Evolutionary conservation across 2,888 invertebrate genomes (phyloP).

Genomic region (Tipula confusa): DNA sequence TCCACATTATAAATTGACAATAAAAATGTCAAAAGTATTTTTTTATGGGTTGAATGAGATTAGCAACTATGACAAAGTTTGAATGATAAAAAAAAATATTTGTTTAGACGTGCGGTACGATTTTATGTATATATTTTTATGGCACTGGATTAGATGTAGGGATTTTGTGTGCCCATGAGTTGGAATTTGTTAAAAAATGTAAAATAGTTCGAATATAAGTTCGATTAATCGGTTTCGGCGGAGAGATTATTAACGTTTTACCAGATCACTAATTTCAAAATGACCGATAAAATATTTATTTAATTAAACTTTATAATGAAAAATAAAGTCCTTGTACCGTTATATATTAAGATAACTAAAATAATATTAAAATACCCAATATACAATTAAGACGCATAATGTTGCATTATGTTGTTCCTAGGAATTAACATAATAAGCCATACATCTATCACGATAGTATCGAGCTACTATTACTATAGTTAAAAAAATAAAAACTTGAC

Average conservation of each 20-base stretch:
- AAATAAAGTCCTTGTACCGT: too few species aligned
- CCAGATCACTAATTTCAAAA: too few species aligned
- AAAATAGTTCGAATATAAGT: too few species aligned
- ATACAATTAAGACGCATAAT: too few species aligned
- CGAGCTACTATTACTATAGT: not conserved
- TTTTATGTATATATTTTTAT: not conserved
- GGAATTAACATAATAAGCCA: too few species aligned
- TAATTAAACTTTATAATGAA: too few species aligned
- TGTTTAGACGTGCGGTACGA: not conserved
- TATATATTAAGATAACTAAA: too few species aligned
- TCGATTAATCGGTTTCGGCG: too few species aligned
- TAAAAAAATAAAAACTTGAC: not conserved
- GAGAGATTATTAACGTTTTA: too few species aligned
- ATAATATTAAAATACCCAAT: too few species aligned
- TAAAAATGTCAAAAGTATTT: not conserved
- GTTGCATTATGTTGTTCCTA: too few species aligned
- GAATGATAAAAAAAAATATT: not conserved
- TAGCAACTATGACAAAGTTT: not conserved
- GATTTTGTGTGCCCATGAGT: not conserved
- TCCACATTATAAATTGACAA: constrained; percentile 12
- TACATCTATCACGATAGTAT: not conserved
- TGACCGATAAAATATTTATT: too few species aligned
- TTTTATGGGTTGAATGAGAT: not conserved
- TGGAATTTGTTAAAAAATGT: not conserved
- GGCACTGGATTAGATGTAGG: not conserved